Conservation (phyloP, 2,113 vertebrate species). For the Rafetus swinhoei region DNA sequence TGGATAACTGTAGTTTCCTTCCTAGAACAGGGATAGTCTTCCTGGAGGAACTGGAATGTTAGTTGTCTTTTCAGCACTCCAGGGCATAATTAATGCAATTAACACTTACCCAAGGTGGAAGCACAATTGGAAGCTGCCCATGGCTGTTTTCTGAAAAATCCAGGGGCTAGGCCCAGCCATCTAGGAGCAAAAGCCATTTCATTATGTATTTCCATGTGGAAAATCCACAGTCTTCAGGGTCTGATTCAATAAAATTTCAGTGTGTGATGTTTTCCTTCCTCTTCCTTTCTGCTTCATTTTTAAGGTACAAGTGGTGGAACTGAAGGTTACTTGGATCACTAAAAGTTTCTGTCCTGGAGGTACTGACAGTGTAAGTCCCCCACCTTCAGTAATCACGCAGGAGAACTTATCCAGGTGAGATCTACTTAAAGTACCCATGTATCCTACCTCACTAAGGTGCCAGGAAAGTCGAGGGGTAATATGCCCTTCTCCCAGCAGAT, state of each 20-base stretch:
- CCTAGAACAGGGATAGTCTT: not conserved
- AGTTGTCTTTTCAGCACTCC: not conserved
- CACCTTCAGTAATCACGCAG: constrained; percentile 92
- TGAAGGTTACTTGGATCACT: constrained; percentile 99
- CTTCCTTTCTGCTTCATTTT: not conserved
- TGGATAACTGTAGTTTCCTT: not conserved
- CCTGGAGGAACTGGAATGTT: not conserved
- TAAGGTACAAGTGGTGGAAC: constrained; percentile 95
- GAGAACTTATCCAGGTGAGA: constrained; percentile 93
- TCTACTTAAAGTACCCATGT: not conserved
- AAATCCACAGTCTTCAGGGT: not conserved
- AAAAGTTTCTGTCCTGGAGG: constrained; percentile 98
- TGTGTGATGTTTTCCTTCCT: not conserved
- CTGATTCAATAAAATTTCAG: not conserved
- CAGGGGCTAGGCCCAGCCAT: not conserved
- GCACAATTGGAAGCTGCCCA: not conserved
- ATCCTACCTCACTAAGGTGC: not conserved
- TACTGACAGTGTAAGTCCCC: constrained; percentile 94
- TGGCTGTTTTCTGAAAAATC: not conserved
- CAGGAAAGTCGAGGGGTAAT: not conserved
- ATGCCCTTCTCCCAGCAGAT: not conserved
- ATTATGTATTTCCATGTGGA: not conserved
- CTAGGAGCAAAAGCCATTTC: not conserved
- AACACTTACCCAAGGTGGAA: not conserved
- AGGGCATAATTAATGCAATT: not conserved